Conservation (phyloP, 1,140 invertebrate genomes). For the Agrypnia vestita region DNA sequence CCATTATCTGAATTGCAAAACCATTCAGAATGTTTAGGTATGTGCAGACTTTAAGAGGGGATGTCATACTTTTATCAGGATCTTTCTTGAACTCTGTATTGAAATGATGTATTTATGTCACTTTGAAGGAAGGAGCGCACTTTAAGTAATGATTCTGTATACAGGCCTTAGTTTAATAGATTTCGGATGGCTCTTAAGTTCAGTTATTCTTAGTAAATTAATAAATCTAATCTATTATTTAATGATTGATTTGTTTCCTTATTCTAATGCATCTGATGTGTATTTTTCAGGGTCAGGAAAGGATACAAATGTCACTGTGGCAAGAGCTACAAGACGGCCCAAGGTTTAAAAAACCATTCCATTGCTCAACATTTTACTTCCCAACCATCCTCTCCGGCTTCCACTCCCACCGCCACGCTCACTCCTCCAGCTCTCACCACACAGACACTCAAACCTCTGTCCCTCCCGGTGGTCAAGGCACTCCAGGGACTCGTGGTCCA, state of each 20-base stretch:
- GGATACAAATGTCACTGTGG: slow-evolving; percentile 86
- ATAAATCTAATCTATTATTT: too few species aligned
- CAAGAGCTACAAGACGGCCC: slow-evolving; percentile 86
- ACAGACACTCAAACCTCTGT: slow-evolving; percentile 48
- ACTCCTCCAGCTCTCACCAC: slow-evolving; percentile 56
- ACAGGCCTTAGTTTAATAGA: too few species aligned
- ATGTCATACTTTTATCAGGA: too few species aligned
- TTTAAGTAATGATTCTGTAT: too few species aligned
- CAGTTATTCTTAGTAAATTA: too few species aligned
- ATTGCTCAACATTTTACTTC: slow-evolving; percentile 73
- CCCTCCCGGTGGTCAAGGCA: slow-evolving; percentile 55
- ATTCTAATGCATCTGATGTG: slow-evolving; percentile 32
- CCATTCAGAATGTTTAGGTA: too few species aligned
- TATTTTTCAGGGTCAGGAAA: slow-evolving; percentile 80
- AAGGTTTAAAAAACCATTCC: slow-evolving; percentile 83
- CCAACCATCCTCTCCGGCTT: slow-evolving; percentile 28
- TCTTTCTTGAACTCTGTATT: too few species aligned
- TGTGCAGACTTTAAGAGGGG: too few species aligned
- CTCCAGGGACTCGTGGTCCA: slow-evolving; percentile 52
- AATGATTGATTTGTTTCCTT: not conserved
- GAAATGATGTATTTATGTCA: too few species aligned
- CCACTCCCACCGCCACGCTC: not conserved
- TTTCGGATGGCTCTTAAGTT: too few species aligned
- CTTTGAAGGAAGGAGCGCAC: too few species aligned
- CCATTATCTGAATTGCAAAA: too few species aligned